Evolutionary conservation across 2,113 vertebrate species (phyloP), one percentile per base, ranked within the genome.

Genomic region (Trinectes maculatus): DNA sequence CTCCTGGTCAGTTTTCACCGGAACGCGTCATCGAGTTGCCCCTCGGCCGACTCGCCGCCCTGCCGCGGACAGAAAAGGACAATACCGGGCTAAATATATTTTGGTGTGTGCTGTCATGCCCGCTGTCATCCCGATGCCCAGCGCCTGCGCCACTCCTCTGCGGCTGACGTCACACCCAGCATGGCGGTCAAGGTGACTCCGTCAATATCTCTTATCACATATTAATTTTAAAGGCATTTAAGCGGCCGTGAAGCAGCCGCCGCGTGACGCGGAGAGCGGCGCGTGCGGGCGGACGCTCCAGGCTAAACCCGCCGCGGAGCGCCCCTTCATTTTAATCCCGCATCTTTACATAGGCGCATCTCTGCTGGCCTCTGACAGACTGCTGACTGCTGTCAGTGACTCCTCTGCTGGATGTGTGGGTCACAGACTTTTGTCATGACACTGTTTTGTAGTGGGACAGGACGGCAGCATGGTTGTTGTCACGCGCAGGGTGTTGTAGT

Each of bases 161-260:
- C 78, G 47, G 64, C 84, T 86, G 92, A 94, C 93, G 90, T 95
- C 94, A 94, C 89, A 89, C 86, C 83, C 95, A 97, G 95, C 94
- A 98, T 98, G 96, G 96, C 96, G 95, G 94, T 96, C 95, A 98
- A 97, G 96, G 96, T 98, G 96, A 98, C 95, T 98, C 93, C 90
- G 89, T 91, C 86, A 88, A 87, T 82, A 89, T 51, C 7, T 84
- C 87, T 90, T 83, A 74, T 75, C 66, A 72, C 66, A 87, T 73
- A 80, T 85, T 76, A 19, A 36, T 85, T 74, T 74, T 80, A 68
- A 65, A 61, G 29, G 48, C 53, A 26, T 58, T 46, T 37, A 67
- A 48, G 62, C 48, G 61, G 44, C 48, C 4, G 54, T n/a, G 51
- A 28, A 6, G 58, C 29, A 36, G 10, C 52, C 54, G 55, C 43